Base-by-base conservation (phyloP, 2,888 invertebrate species). In the Drosophila niveifrons region DNA sequence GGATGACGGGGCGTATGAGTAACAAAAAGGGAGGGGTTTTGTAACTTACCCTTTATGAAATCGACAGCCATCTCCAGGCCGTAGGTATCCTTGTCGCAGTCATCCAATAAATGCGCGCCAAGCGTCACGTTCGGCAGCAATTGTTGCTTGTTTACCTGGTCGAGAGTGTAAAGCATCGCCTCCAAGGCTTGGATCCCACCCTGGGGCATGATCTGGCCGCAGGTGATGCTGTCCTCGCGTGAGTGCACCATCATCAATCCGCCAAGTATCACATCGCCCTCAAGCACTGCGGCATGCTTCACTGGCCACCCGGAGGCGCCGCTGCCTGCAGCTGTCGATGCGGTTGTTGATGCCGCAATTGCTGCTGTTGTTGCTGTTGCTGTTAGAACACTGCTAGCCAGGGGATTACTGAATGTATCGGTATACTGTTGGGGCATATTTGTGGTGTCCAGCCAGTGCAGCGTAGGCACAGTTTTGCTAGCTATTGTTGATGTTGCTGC, bases 241-340 rank as follows among this genome's bases (percentile, higher is more conserved):
- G 98, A 98, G 91, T 98, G 98, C 0, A 98, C 96, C 97, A 98
- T 98, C 97, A 98, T 98, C 50, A 98, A 93, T 0, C 98, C 98
- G 4, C 98, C 98, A 1, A 98, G 93, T 8, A 97, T 94, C 47
- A 98, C 93, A 89, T 98, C 96, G 0, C 98, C 98, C 90, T 97
- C 97, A 50, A 98, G 95, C 6, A 96, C 95, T 0, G 97, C 97
- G 83, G 97, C 96, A 88, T 96, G 94, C 88, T 97, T 97, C 3
- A 97, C 95, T 0, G 97, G 97, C 97, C 97, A 97, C 1, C 78
- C 72, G 0, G 82, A 17, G 23, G 78, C 51, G 1, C 69, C 44
- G 2, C 52, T 34, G 34, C 44, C 10, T 44, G 68, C 29, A 17
- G 59, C 6, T 36, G 65, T n/a, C n/a, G 65, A 9, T 10, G 55